phyloP scores from a whole-genome alignment of 2,113 vertebrate genomes.

The Esox niger region DNA sequence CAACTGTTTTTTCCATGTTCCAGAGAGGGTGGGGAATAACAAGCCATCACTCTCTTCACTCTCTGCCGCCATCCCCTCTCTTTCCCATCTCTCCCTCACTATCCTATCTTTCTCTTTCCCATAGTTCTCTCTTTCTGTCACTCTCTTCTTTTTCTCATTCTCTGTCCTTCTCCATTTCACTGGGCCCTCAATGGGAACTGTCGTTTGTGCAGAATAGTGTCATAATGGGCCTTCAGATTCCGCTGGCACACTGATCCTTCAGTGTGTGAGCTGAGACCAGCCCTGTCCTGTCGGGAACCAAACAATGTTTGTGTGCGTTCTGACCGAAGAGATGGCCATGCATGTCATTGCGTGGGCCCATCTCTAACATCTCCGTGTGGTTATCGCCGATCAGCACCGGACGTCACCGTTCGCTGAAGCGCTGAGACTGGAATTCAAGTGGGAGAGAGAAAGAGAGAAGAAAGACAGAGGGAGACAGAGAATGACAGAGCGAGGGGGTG shows the following conservation, averaged over 20 bases:
- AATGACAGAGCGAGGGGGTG: slow-evolving; percentile 33
- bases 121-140: too few relatives aligned
- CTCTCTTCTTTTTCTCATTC: too few relatives aligned
- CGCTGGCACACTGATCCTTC: slow-evolving; percentile 40
- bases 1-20: too few relatives aligned
- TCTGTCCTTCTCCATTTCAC: not conserved
- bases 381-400: slow-evolving; percentile 58
- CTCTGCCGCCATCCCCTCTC: too few relatives aligned
- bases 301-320: slow-evolving; percentile 51
- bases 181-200: slow-evolving; percentile 67
- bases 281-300: slow-evolving; percentile 10
- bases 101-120: too few relatives aligned
- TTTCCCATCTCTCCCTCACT: too few relatives aligned
- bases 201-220: slow-evolving; percentile 70
- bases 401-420: slow-evolving; percentile 60
- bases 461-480: slow-evolving; percentile 45
- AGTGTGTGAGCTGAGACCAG: slow-evolving; percentile 46
- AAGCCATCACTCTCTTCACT: too few relatives aligned
- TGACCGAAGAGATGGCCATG: slow-evolving; percentile 1
- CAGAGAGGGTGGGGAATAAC: too few relatives aligned
- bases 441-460: slow-evolving; percentile 59
- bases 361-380: slow-evolving; percentile 67
- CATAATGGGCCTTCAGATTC: slow-evolving; percentile 47
- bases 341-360: slow-evolving; percentile 46
- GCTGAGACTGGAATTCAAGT: slow-evolving; percentile 70